These are phyloP conservation scores for Dascillus cervinus DNA, from an alignment of 2,888 invertebrate species.

Conservation along the genomic window DNA sequence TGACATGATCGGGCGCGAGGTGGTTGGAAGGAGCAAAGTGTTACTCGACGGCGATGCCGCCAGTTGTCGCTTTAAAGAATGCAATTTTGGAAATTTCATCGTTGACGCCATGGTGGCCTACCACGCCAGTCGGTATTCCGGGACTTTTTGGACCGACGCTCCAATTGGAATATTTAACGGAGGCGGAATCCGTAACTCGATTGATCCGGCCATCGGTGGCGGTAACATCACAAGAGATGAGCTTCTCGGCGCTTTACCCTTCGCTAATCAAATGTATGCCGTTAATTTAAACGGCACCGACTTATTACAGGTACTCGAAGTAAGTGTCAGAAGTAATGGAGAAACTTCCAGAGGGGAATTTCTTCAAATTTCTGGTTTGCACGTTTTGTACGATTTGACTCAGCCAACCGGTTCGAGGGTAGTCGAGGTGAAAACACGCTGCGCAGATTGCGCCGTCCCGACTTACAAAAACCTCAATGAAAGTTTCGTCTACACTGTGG, in stretches of 20 bases:
- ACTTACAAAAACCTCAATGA: slow-evolving; percentile 48
- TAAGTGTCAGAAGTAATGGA: slow-evolving; percentile 33
- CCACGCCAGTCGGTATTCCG: slow-evolving; percentile 43
- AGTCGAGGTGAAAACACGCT: slow-evolving; percentile 53
- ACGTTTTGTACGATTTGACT: slow-evolving; percentile 60
- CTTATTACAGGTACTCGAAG: slow-evolving; percentile 45
- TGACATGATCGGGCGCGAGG: slow-evolving; percentile 44
- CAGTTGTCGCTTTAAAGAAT: slow-evolving; percentile 64
- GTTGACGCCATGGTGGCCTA: slow-evolving; percentile 67
- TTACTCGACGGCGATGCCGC: slow-evolving; percentile 54
- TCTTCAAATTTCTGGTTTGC: slow-evolving; percentile 74
- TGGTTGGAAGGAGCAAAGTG: slow-evolving; percentile 54
- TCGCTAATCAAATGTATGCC: slow-evolving; percentile 59
- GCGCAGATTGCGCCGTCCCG: slow-evolving; percentile 61
- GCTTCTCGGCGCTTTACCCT: slow-evolving; percentile 67
- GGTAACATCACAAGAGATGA: slow-evolving; percentile 65
- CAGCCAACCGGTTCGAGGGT: slow-evolving; percentile 58
- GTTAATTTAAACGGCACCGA: slow-evolving; percentile 58
- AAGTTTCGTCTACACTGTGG: slow-evolving; percentile 52
- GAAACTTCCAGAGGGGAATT: slow-evolving; percentile 58
- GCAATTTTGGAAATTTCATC: slow-evolving; percentile 78
- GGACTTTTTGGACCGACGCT: slow-evolving; percentile 66
- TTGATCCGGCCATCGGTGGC: slow-evolving; percentile 41
- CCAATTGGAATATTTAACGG: slow-evolving; percentile 69
- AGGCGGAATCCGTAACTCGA: slow-evolving; percentile 68